A percentile compares a stretch with the other conserved stretches of the same genome.
These are phyloP conservation scores for Gambelia wislizenii DNA, from an alignment of 2,797 vertebrate species.

Conservation along the genomic window DNA sequence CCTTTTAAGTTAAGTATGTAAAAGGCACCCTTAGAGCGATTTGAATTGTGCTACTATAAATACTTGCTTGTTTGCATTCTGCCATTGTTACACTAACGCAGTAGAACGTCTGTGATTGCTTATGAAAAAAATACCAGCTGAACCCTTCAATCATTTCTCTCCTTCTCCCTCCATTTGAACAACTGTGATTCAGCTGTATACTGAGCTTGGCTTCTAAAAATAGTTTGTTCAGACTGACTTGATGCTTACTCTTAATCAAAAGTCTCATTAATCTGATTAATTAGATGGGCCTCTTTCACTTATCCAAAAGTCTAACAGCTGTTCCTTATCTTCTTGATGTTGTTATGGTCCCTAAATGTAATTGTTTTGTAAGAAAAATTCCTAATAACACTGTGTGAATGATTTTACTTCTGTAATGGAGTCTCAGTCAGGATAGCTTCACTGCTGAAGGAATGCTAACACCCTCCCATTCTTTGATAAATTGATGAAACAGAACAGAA, in stretches of 20 bases:
- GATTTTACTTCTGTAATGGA: background rate
- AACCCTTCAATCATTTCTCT: slow-evolving; percentile 5
- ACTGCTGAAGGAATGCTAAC: background rate
- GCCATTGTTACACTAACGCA: background rate
- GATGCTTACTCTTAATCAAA: slow-evolving; percentile 37
- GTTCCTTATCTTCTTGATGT: slow-evolving; percentile 19
- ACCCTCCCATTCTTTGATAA: background rate
- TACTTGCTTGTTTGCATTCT: background rate
- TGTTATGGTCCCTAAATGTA: background rate
- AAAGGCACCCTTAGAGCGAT: background rate
- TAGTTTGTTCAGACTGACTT: background rate
- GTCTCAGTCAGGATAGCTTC: background rate
- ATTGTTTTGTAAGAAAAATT: slow-evolving; percentile 14
- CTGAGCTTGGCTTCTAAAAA: slow-evolving; percentile 11
- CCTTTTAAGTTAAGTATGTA: background rate
- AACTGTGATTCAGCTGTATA: background rate
- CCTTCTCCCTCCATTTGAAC: background rate
- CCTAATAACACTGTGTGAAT: background rate
- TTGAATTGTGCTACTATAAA: background rate
- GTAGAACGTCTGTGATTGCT: background rate
- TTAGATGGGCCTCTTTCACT: slow-evolving; percentile 14
- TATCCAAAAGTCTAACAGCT: slow-evolving; percentile 24
- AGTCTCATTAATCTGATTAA: slow-evolving; percentile 28
- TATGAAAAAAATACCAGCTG: background rate
- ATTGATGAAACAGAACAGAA: background rate